Base-by-base conservation (phyloP, 1,140 invertebrate species). In the Oncopodura yosiiana region DNA sequence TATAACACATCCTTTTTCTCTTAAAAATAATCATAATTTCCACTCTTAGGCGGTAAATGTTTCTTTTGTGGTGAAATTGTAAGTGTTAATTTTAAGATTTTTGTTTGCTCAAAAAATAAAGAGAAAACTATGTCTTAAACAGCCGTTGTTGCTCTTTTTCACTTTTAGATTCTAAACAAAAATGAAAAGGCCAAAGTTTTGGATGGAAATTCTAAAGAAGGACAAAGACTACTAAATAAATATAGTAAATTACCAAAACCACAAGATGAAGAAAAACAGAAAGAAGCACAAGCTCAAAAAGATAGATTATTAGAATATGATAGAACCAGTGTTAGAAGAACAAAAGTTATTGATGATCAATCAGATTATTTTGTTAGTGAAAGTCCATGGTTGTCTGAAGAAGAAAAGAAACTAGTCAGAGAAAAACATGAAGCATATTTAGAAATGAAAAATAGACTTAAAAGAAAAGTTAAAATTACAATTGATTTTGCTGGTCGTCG, bases 291-390 rank as follows among this genome's bases (percentile, higher is more conserved):
- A 9, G 78, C 81, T 55, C 49, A 92, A 14, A 81, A 90, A 56
- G 81, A 94, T 64, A 80, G 78, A 54, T 73, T 96, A 34, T 69
- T 96, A 29, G 87, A 94, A 67, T 94, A 79, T 75, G 90, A 96
- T 70, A 75, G 79, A 55, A 87, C 83, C 65, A 87, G 89, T 72
- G 82, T 86, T 61, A 78, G 80, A 53, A 76, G 88, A 58, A 95
- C 92, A 0, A 81, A 80, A 66, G 88, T 97, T 2, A 94, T 93
- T 56, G 93, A 97, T 69, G 93, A 96, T 70, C 87, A 96, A 68
- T 81, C 81, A 58, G 94, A 97, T 71, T 96, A 96, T 70, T 97
- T 89, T 72, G 79, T 81, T 58, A 72, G 82, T 5, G 82, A 81
- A 68, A 83, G 82, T 11, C 81, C 81, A 19, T 95, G 92, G 91